Percentiles rank a stretch among this genome's conserved stretches.
phyloP scores from a whole-genome alignment of 2,113 vertebrate species.

The Tapirus terrestris region DNA sequence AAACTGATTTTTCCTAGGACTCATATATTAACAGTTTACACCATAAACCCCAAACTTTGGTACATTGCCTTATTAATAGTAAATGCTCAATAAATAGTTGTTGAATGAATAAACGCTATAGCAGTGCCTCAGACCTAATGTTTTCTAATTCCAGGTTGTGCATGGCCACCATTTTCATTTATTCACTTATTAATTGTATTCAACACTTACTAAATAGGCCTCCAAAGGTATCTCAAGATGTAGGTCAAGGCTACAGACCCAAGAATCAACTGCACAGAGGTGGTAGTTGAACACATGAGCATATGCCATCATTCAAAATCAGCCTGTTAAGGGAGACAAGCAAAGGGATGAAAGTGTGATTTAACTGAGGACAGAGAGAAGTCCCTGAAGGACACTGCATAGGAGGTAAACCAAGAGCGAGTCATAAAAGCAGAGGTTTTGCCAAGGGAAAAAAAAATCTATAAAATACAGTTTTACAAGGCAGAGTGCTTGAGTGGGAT shows the following conservation, averaged over 20 bases:
- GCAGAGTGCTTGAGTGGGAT: background rate
- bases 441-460: background rate
- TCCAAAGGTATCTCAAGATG: background rate
- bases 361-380: background rate
- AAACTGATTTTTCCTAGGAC: background rate
- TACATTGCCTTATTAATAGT: background rate
- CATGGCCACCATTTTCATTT: background rate
- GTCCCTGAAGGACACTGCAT: background rate
- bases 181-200: background rate
- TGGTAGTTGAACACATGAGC: background rate
- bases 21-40: background rate
- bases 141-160: background rate
- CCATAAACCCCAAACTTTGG: background rate
- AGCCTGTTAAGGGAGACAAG: background rate
- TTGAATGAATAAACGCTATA: background rate
- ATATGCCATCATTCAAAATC: background rate
- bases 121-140: background rate
- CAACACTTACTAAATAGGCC: background rate
- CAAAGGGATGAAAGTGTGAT: background rate
- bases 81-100: background rate
- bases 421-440: background rate
- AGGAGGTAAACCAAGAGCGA: background rate
- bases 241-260: background rate
- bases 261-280: background rate
- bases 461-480: background rate